A percentile compares a stretch with the other conserved stretches of the same genome.
Evolutionary conservation across 2,797 vertebrate genomes (phyloP).

Genomic region (Gallinago solitaria): DNA sequence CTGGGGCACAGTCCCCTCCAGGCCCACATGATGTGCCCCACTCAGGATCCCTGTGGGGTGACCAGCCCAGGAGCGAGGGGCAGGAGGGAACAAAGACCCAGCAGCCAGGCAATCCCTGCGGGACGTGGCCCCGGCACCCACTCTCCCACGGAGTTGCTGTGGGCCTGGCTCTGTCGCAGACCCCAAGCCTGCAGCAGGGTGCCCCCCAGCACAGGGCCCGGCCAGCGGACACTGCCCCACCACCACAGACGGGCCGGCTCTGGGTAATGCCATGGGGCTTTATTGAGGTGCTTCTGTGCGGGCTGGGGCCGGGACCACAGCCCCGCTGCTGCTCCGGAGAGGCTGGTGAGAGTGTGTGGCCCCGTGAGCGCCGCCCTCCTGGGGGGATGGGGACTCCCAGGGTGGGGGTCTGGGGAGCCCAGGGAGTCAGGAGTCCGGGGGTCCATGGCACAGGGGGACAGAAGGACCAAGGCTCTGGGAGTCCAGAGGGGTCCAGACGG

Average conservation of each 20-base stretch:
- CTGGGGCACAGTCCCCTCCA: not conserved
- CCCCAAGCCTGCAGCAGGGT: fast-evolving
- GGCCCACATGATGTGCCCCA: fast-evolving
- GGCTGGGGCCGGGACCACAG: not conserved
- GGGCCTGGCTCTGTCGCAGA: fast-evolving
- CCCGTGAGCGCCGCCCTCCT: not conserved
- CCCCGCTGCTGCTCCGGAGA: not conserved
- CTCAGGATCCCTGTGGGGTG: no score
- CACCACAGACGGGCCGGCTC: not conserved
- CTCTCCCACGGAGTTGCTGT: fast-evolving
- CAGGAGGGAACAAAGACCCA: fast-evolving
- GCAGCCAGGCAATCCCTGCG: fast-evolving
- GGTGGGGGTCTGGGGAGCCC: not conserved
- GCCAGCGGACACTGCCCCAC: no score
- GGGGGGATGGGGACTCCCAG: not conserved
- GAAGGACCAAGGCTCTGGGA: not conserved
- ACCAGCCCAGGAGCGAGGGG: not conserved
- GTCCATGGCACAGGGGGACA: not conserved
- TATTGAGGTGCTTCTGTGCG: not conserved
- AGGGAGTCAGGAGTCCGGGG: not conserved
- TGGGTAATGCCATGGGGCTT: conserved; percentile 41
- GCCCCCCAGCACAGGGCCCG: not conserved
- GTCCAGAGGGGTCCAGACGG: not conserved
- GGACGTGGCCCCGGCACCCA: fast-evolving
- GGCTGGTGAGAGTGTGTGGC: conserved; percentile 41